Base-by-base conservation (phyloP, 2,888 invertebrate genomes). In the Diaprepes abbreviatus region DNA sequence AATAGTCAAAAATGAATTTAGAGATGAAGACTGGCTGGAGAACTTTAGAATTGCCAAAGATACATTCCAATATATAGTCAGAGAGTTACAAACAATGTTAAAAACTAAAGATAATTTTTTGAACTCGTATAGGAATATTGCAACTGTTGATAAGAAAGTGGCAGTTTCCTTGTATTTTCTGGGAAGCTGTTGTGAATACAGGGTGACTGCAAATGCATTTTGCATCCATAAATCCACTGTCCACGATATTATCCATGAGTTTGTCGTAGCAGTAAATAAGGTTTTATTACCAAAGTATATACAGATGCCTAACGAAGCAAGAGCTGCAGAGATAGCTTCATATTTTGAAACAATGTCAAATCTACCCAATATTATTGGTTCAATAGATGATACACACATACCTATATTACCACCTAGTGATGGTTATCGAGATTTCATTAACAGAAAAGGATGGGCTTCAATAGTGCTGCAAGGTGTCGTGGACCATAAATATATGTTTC, bases 341-440 rank as follows among this genome's bases (percentile, higher is more conserved):
- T n/a, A 16, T 21, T 64, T 54, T 24, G 19, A 50, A 40, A 7
- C 12, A 35, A 54, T 2, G 10, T 33, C 38, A 16, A 12, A 28
- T 6, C 14, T 58, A 4, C 58, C 45, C n/a, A 57, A 66, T 48
- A 66, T 59, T 28, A 66, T 66, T 10, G 58, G 48, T n/a, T 24
- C 35, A 28, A 50, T 60, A 24, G 59, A 66, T 59, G 59, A 59
- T 2, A 66, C 66, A 31, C 66, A 66, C 21, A 60, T 66, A 5
- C 38, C 60, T 19, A 60, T 66, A 17, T 24, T 50, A 12, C 60
- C 66, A 7, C 66, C 66, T 12, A 9, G n/a, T 1, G 66, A 66
- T 17, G 66, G 60, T 2, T 60, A 66, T 28, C 36, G 60, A 12
- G 66, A 66, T 40, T 66, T 60, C 21, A 17, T 66, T 1, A 66